These are phyloP conservation scores for Poliocrania exsul DNA, from an alignment of 2,797 vertebrate genomes.

Conservation along the genomic window DNA sequence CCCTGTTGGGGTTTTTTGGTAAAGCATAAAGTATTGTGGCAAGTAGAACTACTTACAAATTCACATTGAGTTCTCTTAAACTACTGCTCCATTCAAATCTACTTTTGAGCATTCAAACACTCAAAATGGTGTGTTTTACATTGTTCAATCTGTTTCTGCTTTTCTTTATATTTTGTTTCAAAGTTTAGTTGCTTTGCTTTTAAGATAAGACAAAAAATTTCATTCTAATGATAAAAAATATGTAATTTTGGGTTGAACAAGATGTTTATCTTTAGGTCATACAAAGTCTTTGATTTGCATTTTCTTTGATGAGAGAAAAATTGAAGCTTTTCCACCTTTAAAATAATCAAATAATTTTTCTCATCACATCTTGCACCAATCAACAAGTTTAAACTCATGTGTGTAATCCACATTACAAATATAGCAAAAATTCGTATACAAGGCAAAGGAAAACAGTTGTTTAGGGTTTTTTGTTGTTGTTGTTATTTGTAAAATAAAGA, in stretches of 20 bases:
- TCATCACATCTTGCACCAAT: background rate
- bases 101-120: background rate
- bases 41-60: background rate
- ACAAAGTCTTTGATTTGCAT: background rate
- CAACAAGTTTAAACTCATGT: background rate
- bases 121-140: background rate
- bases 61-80: background rate
- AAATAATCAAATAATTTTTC: background rate
- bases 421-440: background rate
- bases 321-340: background rate
- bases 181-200: background rate
- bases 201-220: background rate
- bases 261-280: background rate
- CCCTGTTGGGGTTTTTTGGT: fast-evolving
- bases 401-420: background rate
- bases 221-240: background rate
- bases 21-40: background rate
- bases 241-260: background rate
- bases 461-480: background rate
- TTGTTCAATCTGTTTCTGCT: background rate
- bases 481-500: background rate
- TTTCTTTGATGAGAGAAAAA: background rate
- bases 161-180: background rate
- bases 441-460: background rate
- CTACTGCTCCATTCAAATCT: background rate